Evolutionary conservation across 2,797 vertebrate genomes (phyloP).

Genomic region (Cirrhinus molitorella): DNA sequence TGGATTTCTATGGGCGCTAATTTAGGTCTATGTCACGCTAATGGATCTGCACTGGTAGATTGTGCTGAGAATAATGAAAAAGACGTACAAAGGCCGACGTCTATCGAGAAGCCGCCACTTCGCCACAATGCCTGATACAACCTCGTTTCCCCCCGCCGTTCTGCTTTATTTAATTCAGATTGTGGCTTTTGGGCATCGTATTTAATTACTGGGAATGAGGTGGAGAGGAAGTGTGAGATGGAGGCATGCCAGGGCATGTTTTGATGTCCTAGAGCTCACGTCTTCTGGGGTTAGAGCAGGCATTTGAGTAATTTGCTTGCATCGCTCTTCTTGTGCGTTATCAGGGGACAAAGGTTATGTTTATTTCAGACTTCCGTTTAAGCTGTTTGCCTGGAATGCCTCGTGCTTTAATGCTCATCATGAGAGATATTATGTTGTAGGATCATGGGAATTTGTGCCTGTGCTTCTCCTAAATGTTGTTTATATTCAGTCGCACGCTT

Average conservation of each 20-base stretch:
- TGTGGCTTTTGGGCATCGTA: constrained; percentile 26
- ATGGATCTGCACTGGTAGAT: constrained; percentile 38
- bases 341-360: constrained; percentile 19
- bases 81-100: constrained; percentile 35
- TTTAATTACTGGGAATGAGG: constrained; percentile 47
- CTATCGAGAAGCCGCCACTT: constrained; percentile 23
- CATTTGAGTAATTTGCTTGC: background rate
- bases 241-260: constrained; percentile 49
- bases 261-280: background rate
- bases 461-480: background rate
- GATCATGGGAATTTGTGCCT: background rate
- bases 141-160: constrained; percentile 37
- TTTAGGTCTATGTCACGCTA: constrained; percentile 44
- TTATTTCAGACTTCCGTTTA: constrained; percentile 18
- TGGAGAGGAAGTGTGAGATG: constrained; percentile 28
- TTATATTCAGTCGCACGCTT: constrained; percentile 20
- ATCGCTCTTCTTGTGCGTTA: background rate
- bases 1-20: constrained; percentile 46
- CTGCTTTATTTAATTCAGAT: constrained; percentile 50
- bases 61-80: constrained; percentile 50
- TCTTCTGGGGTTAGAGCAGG: background rate
- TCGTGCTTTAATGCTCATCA: background rate
- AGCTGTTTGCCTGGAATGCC: background rate
- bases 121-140: constrained; percentile 35
- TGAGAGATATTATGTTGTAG: background rate